phyloP scores from a whole-genome alignment of 2,113 vertebrate species.

The Tachysurus fulvidraco region DNA sequence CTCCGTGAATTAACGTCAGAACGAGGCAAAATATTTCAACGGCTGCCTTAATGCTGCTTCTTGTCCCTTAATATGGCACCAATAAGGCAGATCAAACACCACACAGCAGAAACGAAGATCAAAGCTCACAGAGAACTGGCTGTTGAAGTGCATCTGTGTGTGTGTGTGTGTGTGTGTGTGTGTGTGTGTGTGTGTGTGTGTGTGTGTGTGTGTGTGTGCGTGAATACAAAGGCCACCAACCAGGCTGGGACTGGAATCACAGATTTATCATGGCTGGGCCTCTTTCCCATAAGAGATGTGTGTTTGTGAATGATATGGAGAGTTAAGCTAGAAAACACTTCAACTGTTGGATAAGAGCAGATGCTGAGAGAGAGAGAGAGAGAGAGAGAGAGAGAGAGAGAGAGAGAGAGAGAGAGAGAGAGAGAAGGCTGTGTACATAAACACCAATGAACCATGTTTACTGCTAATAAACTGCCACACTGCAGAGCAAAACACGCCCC shows the following conservation, averaged over 20 bases:
- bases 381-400: neutral
- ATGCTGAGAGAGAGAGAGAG: neutral
- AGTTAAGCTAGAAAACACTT: neutral
- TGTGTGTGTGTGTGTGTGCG: constrained; percentile 17
- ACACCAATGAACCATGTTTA: too few relatives aligned
- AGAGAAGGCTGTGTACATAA: neutral
- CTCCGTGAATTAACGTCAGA: constrained; percentile 22
- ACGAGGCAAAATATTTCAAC: constrained; percentile 14
- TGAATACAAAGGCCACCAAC: constrained; percentile 19
- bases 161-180: neutral
- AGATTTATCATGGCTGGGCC: constrained; percentile 20
- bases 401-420: neutral
- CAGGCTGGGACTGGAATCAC: constrained; percentile 15
- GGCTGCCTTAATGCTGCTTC: neutral
- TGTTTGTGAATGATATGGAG: neutral
- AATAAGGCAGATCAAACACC: constrained; percentile 48
- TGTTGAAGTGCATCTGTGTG: constrained; percentile 29
- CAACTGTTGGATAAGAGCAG: neutral
- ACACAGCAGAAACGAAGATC: constrained; percentile 42
- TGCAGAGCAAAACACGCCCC: neutral
- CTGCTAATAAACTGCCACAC: neutral
- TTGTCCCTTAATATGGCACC: neutral
- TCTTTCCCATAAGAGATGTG: constrained; percentile 36
- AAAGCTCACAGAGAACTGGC: constrained; percentile 39
- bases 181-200: constrained; percentile 26